Percentiles rank a stretch among this genome's conserved stretches.
These are phyloP conservation scores for Caracal caracal DNA, from an alignment of 2,113 vertebrate species.

Conservation along the genomic window DNA sequence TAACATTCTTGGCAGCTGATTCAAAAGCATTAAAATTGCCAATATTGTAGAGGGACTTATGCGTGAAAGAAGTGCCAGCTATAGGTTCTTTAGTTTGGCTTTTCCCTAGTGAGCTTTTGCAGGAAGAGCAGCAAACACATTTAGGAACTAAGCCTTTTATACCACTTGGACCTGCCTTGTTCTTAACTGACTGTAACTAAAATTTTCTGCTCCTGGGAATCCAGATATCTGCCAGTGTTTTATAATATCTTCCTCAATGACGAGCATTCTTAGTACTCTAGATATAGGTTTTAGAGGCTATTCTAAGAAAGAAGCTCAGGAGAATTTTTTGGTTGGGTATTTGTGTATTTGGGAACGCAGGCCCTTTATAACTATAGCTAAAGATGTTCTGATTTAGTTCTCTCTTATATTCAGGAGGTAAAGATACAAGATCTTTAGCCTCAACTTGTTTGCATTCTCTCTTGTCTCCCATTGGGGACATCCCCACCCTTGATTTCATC, in stretches of 20 bases:
- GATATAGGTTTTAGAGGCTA: conserved; percentile 81
- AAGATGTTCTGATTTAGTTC: conserved; percentile 76
- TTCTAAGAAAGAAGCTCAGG: conserved; percentile 62
- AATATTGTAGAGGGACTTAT: conserved; percentile 64
- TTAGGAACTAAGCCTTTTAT: conserved; percentile 81
- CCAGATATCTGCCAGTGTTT: conserved; percentile 80
- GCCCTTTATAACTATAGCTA: not conserved
- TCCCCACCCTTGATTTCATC: conserved; percentile 31
- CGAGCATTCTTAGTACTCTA: conserved; percentile 82
- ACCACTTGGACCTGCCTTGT: conserved; percentile 70
- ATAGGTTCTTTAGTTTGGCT: conserved; percentile 80
- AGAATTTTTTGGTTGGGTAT: not conserved
- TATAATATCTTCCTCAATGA: conserved; percentile 81
- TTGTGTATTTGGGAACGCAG: not conserved
- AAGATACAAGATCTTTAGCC: conserved; percentile 82
- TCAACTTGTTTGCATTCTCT: conserved; percentile 79
- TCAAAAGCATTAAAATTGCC: conserved; percentile 78
- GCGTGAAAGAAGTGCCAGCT: conserved; percentile 60
- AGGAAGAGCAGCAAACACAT: conserved; percentile 53
- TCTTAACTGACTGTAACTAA: conserved; percentile 73
- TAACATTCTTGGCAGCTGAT: conserved; percentile 74
- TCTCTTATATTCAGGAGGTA: conserved; percentile 82
- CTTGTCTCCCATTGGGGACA: not conserved
- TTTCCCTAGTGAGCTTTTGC: conserved; percentile 79
- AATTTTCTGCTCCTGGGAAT: conserved; percentile 70